phyloP scores from a whole-genome alignment of 2,888 invertebrate species.

The Amaurobius ferox region DNA sequence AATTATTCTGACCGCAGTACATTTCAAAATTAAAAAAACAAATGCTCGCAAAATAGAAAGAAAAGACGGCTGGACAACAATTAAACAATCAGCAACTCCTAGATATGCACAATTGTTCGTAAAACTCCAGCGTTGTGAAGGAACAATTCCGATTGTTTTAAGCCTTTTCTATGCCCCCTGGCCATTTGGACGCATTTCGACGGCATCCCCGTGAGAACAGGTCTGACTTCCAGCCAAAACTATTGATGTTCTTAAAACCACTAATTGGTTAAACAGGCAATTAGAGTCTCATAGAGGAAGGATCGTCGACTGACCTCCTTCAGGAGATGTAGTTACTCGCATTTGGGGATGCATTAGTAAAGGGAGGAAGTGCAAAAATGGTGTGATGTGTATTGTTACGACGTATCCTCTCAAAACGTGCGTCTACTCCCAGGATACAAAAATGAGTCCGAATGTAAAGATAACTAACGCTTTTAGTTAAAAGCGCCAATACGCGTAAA shows the following conservation, averaged over 20 bases:
- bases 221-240: conserved; percentile 1
- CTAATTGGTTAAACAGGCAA: conserved; percentile 42
- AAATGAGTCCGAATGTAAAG: too few relatives aligned
- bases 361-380: conserved; percentile 11
- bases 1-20: background rate
- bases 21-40: too few relatives aligned
- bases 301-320: conserved; percentile 44
- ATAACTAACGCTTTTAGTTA: too few relatives aligned
- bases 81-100: background rate
- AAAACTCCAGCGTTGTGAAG: background rate
- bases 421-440: too few relatives aligned
- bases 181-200: background rate
- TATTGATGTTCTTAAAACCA: conserved; percentile 14
- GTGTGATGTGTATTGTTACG: background rate
- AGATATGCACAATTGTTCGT: background rate
- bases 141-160: conserved; percentile 1
- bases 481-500: too few relatives aligned
- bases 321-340: background rate
- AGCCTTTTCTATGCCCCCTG: background rate
- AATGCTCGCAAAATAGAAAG: background rate
- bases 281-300: conserved; percentile 38
- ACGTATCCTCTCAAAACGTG: too few relatives aligned
- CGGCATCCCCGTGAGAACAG: conserved; percentile 21
- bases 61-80: background rate
- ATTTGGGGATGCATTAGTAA: background rate